Percentiles rank a stretch among this genome's conserved stretches.
These are phyloP conservation scores for Xenopus tropicalis DNA, from an alignment of 2,113 vertebrate species.

Conservation along the genomic window DNA sequence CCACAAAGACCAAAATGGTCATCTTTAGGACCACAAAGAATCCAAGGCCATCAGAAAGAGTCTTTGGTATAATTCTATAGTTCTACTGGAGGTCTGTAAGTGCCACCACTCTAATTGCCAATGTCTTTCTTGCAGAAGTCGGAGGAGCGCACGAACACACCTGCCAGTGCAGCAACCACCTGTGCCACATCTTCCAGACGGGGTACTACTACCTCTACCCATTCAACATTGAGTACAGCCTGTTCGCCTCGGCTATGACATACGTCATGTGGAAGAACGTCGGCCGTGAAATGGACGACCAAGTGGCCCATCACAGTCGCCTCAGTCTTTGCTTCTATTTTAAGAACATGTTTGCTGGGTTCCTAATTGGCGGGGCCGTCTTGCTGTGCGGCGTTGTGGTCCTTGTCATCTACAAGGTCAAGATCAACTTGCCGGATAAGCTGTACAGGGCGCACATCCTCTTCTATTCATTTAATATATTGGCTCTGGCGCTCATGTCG, in stretches of 20 bases:
- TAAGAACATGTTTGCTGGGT: constrained; percentile 55
- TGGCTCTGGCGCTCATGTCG: constrained; percentile 63
- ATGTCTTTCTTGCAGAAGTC: constrained; percentile 2
- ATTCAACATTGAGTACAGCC: constrained; percentile 74
- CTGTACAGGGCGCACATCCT: constrained; percentile 57
- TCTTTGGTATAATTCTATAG: too few species aligned
- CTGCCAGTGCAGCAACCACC: constrained; percentile 63
- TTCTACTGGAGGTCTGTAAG: too few species aligned
- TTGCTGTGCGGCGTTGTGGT: constrained; percentile 64
- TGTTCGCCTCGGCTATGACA: constrained; percentile 68
- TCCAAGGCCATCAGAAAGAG: too few species aligned
- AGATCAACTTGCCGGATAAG: constrained; percentile 47
- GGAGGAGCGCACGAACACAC: constrained; percentile 13
- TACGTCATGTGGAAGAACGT: constrained; percentile 76
- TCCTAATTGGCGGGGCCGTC: constrained; percentile 56
- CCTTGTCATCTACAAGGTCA: constrained; percentile 69
- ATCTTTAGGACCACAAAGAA: too few species aligned
- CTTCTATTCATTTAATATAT: constrained; percentile 65
- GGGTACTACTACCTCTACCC: constrained; percentile 69
- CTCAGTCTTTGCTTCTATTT: constrained; percentile 52
- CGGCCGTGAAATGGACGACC: constrained; percentile 57
- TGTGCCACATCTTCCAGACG: constrained; percentile 61
- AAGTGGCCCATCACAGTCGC: constrained; percentile 51
- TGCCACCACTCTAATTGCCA: too few species aligned
- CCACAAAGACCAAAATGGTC: too few species aligned